Evolutionary conservation across 1,140 invertebrate species (phyloP).

Genomic region (Parapsyche elsis): DNA sequence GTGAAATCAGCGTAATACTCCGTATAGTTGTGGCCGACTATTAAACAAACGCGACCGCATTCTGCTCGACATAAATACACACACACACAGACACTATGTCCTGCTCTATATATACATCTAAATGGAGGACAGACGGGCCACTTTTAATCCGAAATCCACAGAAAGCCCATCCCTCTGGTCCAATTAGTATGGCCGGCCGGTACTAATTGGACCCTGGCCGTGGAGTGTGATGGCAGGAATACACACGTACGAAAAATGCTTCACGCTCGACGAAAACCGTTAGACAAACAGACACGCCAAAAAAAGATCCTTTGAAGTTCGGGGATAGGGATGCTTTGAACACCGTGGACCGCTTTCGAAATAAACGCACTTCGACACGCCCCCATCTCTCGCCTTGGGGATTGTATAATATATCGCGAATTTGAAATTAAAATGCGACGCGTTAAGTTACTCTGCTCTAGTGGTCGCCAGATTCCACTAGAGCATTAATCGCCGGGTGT

Average conservation of each 20-base stretch:
- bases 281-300: constrained; percentile 11
- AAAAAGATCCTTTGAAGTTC: no score
- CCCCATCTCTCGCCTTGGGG: no score
- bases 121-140: constrained; percentile 10
- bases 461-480: no score
- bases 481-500: no score
- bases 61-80: neutral
- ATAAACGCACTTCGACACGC: no score
- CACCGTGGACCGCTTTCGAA: no score
- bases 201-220: constrained; percentile 18
- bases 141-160: constrained; percentile 29
- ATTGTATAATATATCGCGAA: no score
- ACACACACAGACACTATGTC: neutral
- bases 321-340: no score
- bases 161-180: neutral
- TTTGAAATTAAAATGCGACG: no score
- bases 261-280: constrained; percentile 9
- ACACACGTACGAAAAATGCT: constrained; percentile 3
- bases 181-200: constrained; percentile 33
- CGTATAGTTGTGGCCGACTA: neutral
- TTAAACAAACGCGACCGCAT: constrained; percentile 25
- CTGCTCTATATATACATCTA: neutral
- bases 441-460: no score
- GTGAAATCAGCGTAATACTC: constrained; percentile 22
- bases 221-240: constrained; percentile 14